phyloP scores from a whole-genome alignment of 2,113 vertebrate species.

The Xyliphius kryptos region DNA sequence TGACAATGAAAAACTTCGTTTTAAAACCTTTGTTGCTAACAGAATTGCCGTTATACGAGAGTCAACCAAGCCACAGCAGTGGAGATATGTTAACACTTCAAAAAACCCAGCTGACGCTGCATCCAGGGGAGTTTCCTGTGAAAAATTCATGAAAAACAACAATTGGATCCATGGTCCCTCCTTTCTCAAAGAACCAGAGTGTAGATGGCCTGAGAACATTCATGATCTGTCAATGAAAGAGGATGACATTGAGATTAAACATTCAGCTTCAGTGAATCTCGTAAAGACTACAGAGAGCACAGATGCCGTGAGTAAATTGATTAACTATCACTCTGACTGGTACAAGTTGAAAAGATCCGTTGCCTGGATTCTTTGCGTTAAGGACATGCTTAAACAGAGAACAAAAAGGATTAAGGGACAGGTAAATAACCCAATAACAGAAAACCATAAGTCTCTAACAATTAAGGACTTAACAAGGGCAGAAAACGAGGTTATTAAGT shows the following conservation, averaged over 20 bases:
- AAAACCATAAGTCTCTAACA: too few species aligned
- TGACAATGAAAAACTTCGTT: background rate
- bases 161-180: background rate
- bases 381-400: too few species aligned
- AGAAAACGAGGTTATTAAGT: too few species aligned
- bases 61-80: background rate
- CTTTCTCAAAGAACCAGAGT: background rate
- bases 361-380: too few species aligned
- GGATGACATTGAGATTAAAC: too few species aligned
- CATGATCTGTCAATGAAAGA: too few species aligned
- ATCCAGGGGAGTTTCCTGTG: constrained; percentile 1
- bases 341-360: too few species aligned
- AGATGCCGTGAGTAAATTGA: background rate
- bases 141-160: background rate
- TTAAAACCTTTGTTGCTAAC: constrained; percentile 18
- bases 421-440: too few species aligned
- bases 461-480: too few species aligned
- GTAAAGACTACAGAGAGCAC: background rate
- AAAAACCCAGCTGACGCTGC: background rate
- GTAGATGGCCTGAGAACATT: background rate
- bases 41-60: background rate
- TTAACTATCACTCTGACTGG: too few species aligned
- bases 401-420: too few species aligned
- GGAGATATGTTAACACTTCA: constrained; percentile 9
- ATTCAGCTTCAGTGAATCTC: background rate